Base-by-base conservation (phyloP, 2,113 vertebrate genomes). In the Alouatta palliata region DNA sequence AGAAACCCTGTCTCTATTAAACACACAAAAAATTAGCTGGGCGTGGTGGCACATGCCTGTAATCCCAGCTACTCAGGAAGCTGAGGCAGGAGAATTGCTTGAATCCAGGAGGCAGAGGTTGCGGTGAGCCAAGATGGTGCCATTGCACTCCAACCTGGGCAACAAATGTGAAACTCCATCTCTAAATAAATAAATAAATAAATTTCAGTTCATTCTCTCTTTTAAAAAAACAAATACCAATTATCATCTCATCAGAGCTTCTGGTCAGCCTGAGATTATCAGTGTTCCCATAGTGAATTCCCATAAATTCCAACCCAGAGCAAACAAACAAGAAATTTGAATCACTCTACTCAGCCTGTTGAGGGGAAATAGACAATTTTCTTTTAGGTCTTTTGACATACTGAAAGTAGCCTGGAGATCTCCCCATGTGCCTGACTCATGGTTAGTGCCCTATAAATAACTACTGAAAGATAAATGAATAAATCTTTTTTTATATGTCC, bases 241-340 rank as follows among this genome's bases (percentile, higher is more conserved):
- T 64, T 77, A 79, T 70, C 52, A 76, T 80, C 32, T 58, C 6
- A 79, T 90, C 8, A 56, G 58, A 94, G 54, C 43, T 94, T 94
- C 85, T 77, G 16, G 85, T 85, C 54, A 93, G 40, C 58, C 43
- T 83, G 80, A 89, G 80, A 76, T 87, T 45, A 71, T 92, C n/a
- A 71, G n/a, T 77, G 81, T 81, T 83, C 70, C 8, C 37, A 45
- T 86, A 85, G 80, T 87, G 75, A 87, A 43, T 90, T 90, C 37
- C 20, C 73, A 40, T 87, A 91, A 76, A 96, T 96, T 94, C 30
- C 40, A 93, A 84, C 12, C 66, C 89, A 87, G 92, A 97, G 86
- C 54, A 96, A 96, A 93, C 43, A 75, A 90, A 71, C 9, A 47
- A 82, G 61, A 92, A 84, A 93, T 83, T 82, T 77, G 87, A 66